Conservation (phyloP, 1,140 invertebrate species). For the Scaptodrosophila lebanonensis region DNA sequence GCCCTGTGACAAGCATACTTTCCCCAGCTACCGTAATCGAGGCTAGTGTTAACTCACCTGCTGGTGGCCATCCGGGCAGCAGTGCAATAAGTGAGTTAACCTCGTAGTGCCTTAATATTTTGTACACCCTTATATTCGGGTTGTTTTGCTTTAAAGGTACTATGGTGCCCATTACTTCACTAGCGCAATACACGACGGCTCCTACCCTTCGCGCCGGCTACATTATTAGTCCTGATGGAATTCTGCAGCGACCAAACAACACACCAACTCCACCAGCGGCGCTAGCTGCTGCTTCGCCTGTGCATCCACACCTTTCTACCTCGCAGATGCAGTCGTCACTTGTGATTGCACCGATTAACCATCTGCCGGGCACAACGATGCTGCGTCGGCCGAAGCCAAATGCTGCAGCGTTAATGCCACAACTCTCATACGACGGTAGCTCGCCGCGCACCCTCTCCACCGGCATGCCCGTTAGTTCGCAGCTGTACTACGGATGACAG, state of each 20-base stretch:
- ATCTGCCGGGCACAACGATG: conserved; percentile 44
- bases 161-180: conserved; percentile 56
- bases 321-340: conserved; percentile 33
- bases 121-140: not conserved
- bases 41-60: conserved; percentile 26
- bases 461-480: conserved; percentile 63
- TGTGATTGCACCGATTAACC: conserved; percentile 28
- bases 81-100: conserved; percentile 59
- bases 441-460: conserved; percentile 69
- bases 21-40: conserved; percentile 65
- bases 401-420: conserved; percentile 30
- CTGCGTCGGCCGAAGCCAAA: conserved; percentile 48
- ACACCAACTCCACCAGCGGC: conserved; percentile 52
- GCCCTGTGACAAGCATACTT: conserved; percentile 45
- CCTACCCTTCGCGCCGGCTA: conserved; percentile 63
- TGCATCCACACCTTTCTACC: conserved; percentile 36
- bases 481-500: conserved; percentile 76
- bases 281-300: conserved; percentile 39
- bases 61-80: conserved; percentile 37
- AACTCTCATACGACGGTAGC: conserved; percentile 69
- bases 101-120: conserved; percentile 1
- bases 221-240: conserved; percentile 54
- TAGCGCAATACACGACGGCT: conserved; percentile 66
- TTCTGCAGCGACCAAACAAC: conserved; percentile 52
- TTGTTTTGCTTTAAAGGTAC: conserved; percentile 34